phyloP scores from a whole-genome alignment of 2,888 invertebrate genomes.

The Epinotia ramella region DNA sequence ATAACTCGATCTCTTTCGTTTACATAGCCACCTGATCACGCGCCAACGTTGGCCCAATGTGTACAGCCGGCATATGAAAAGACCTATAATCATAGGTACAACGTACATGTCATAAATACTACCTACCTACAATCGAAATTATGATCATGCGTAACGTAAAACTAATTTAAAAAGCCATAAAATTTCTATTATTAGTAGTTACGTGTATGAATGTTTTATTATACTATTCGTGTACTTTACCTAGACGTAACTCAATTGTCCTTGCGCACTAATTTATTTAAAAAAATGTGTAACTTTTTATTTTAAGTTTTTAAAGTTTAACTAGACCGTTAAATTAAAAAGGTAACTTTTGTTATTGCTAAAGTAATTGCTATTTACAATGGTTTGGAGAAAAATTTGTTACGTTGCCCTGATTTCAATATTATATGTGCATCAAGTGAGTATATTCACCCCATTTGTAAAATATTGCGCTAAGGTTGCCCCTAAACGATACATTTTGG shows the following conservation, averaged over 20 bases:
- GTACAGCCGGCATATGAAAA: too few relatives aligned
- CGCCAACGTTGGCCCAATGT: too few relatives aligned
- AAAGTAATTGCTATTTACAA: neutral
- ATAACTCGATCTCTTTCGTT: too few relatives aligned
- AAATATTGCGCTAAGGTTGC: too few relatives aligned
- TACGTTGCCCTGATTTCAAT: neutral
- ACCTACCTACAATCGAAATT: slow-evolving; percentile 9
- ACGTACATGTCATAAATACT: slow-evolving; percentile 9
- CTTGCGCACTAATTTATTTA: neutral
- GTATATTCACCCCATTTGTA: slow-evolving; percentile 6
- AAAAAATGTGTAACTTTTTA: neutral
- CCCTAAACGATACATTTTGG: too few relatives aligned
- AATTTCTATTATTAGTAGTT: slow-evolving; percentile 4
- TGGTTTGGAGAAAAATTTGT: slow-evolving; percentile 2
- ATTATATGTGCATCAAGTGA: slow-evolving; percentile 15
- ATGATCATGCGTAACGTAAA: slow-evolving; percentile 21
- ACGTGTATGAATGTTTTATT: neutral
- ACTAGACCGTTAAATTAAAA: neutral
- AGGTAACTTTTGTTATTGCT: neutral
- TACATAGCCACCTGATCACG: too few relatives aligned
- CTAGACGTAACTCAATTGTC: neutral
- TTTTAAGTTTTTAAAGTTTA: neutral
- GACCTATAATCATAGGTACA: neutral
- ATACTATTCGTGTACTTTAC: slow-evolving; percentile 9
- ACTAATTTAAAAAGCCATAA: slow-evolving; percentile 32